A percentile compares a stretch with the other conserved stretches of the same genome.
These are phyloP conservation scores for Calliphora vicina DNA, from an alignment of 1,140 invertebrate species.

Conservation along the genomic window DNA sequence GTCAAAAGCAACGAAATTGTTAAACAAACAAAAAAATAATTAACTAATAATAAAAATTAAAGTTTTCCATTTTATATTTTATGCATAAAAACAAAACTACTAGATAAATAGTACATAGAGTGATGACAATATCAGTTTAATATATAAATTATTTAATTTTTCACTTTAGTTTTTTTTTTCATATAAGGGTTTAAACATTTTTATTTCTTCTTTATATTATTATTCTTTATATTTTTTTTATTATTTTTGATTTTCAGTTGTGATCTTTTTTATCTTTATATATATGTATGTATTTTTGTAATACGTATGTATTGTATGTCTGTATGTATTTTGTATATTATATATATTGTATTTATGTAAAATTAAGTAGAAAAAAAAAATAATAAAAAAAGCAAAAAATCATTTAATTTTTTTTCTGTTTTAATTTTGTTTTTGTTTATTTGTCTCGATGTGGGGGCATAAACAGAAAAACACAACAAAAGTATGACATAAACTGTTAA, in stretches of 20 bases:
- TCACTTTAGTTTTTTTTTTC: too few relatives aligned
- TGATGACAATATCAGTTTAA: background rate
- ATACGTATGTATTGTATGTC: background rate
- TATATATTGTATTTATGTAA: background rate
- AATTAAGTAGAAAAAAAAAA: conserved; percentile 1
- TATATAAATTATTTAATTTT: background rate
- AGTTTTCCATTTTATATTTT: background rate
- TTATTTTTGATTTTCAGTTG: background rate
- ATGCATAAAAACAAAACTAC: background rate
- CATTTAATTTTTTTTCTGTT: background rate
- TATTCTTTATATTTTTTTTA: background rate
- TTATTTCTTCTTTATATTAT: background rate
- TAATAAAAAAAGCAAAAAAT: background rate
- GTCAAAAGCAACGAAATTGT: background rate
- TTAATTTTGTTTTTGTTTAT: background rate
- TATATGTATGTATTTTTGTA: background rate
- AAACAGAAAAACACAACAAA: background rate
- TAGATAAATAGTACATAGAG: background rate
- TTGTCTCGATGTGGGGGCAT: background rate
- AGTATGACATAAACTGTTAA: background rate
- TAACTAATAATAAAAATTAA: background rate
- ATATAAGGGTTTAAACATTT: background rate
- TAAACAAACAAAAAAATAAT: background rate
- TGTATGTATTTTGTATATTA: background rate
- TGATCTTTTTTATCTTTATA: conserved; percentile 1